phyloP scores from a whole-genome alignment of 2,113 vertebrate species.

The Epinephelus cyanopodus region DNA sequence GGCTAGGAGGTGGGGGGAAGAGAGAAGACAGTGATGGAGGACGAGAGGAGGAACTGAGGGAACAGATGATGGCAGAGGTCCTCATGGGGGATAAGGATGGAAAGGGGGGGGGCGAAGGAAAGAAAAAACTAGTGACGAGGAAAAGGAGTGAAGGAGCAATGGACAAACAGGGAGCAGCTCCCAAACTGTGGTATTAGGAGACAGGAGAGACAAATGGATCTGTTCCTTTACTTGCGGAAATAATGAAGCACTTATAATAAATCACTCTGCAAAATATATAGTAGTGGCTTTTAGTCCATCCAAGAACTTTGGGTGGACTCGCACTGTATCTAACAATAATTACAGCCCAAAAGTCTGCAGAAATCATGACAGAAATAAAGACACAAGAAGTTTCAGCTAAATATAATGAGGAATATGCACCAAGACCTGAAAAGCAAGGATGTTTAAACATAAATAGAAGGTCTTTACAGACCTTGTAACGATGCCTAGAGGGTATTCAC shows the following conservation, averaged over 20 bases:
- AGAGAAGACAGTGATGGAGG: slow-evolving; percentile 45
- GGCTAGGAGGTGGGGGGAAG: slow-evolving; percentile 1
- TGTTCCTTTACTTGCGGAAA: slow-evolving; percentile 41
- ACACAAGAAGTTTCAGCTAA: not conserved
- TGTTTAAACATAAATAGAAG: not conserved
- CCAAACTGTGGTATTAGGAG: slow-evolving; percentile 45
- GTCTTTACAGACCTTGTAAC: not conserved
- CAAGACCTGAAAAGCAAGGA: not conserved
- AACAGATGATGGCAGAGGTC: slow-evolving; percentile 42
- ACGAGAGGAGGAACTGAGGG: slow-evolving; percentile 28
- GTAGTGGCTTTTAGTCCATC: slow-evolving; percentile 23
- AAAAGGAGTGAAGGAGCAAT: slow-evolving; percentile 10
- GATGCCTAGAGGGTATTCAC: slow-evolving; percentile 13
- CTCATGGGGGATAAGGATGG: not conserved
- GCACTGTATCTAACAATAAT: slow-evolving; percentile 34
- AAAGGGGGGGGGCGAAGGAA: not conserved
- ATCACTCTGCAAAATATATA: slow-evolving; percentile 53
- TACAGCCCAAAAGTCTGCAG: slow-evolving; percentile 20
- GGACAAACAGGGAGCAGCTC: slow-evolving; percentile 4
- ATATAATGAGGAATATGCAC: not conserved
- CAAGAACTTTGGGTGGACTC: not conserved
- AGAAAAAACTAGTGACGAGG: not conserved
- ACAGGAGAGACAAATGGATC: slow-evolving; percentile 49
- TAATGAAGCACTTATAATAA: slow-evolving; percentile 57
- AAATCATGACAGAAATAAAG: slow-evolving; percentile 18